phyloP scores from a whole-genome alignment of 2,113 vertebrate genomes.

The Megaceryle maxima region DNA sequence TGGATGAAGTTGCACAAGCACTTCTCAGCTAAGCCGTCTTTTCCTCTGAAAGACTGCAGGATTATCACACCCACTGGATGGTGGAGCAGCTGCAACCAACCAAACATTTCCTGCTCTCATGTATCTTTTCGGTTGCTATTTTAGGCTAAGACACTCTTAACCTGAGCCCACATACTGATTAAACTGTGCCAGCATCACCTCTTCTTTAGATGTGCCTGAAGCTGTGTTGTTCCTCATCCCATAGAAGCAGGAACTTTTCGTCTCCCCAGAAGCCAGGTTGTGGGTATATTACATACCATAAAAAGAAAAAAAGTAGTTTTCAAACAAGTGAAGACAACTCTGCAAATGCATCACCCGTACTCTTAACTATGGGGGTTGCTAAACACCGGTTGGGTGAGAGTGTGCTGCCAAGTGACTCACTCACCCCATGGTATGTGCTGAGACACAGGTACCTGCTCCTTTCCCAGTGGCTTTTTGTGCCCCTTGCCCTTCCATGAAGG shows the following conservation, averaged over 20 bases:
- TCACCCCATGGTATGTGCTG: not conserved
- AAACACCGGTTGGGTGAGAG: not conserved
- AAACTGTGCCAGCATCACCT: not conserved
- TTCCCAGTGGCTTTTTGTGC: not conserved
- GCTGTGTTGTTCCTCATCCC: not conserved
- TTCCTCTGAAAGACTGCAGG: not conserved
- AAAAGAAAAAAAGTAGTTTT: not conserved
- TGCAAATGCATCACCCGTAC: not conserved
- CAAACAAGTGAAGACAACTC: not conserved
- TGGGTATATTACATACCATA: fast-evolving
- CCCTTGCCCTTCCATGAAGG: not conserved
- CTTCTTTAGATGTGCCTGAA: not conserved
- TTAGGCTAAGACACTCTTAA: not conserved
- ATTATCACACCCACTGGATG: not conserved
- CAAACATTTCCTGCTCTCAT: not conserved
- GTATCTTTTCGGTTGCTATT: not conserved
- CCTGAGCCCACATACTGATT: not conserved
- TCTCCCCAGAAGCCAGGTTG: not conserved
- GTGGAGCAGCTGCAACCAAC: not conserved
- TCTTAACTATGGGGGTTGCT: not conserved
- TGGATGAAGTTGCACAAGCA: not conserved
- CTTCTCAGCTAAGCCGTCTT: not conserved
- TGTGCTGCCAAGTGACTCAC: not conserved
- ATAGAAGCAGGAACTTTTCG: not conserved
- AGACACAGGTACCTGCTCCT: not conserved